phyloP scores from a whole-genome alignment of 2,113 vertebrate genomes.

The Drymodes brunneopygia region DNA sequence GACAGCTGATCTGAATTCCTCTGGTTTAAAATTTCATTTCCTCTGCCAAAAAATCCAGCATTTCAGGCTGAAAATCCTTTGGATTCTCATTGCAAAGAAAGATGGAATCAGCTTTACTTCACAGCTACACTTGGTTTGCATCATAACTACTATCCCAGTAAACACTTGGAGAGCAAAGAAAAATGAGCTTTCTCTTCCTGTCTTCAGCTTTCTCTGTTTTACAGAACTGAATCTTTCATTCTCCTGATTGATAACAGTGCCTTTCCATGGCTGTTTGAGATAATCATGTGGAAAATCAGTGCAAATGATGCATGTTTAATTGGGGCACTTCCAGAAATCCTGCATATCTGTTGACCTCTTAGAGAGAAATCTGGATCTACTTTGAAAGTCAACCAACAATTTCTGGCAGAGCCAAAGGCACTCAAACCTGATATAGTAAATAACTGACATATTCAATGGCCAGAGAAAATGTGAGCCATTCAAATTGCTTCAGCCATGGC shows the following conservation, averaged over 20 bases:
- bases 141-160: background rate
- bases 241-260: constrained; percentile 46
- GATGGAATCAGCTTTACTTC: background rate
- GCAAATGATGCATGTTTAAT: constrained; percentile 56
- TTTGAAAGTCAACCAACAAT: constrained; percentile 46
- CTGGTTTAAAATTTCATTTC: background rate
- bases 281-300: constrained; percentile 66
- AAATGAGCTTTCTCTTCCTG: background rate
- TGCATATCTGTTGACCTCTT: constrained; percentile 19
- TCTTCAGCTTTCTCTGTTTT: background rate
- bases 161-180: background rate
- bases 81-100: background rate
- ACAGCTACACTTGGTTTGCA: background rate
- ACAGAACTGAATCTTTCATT: background rate
- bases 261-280: constrained; percentile 50
- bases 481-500: background rate
- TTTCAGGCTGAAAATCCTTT: background rate
- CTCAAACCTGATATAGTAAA: background rate
- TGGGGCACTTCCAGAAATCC: constrained; percentile 18
- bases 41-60: background rate
- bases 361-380: constrained; percentile 22
- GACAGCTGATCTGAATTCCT: background rate
- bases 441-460: background rate
- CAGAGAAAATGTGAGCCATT: background rate
- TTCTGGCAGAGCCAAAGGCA: background rate